Evolutionary conservation across 1,140 invertebrate species (phyloP), one percentile per base, ranked within the genome.

Genomic region (Leptinotarsa texana): DNA sequence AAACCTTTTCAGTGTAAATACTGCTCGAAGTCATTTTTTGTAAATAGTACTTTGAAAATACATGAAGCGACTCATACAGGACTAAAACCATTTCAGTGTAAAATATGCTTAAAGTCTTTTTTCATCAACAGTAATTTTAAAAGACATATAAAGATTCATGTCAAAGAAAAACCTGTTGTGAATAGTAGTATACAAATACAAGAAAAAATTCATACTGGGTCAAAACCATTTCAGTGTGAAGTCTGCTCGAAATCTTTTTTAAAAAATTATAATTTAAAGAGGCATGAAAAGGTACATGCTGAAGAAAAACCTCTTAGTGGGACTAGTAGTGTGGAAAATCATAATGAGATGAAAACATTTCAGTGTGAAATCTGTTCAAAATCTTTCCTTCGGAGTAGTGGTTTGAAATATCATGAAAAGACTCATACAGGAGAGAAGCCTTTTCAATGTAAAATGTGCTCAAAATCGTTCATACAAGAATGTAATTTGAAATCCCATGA

Each of bases 321-420:
- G 2, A 42, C 6, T n/a, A 18, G 11, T 22, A 22, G 11, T 18
- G 1, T n/a, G 8, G 33, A 42, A 42, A 42, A 3, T 42, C 8
- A 42, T 33, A 33, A 33, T 42, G 33, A 42, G 33, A 42, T 42
- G 5, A 66, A 66, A 42, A 42, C 33, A 42, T 62, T 62, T 33
- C n/a, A n/a, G n/a, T 66, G 63, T 33, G 22, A 33, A 22, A 21
- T 66, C 75, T 94, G 92, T 82, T 88, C 89, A 42, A 90, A 92
- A 76, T 86, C 89, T 11, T 93, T 93, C 79, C 91, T 90, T 17
- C 89, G 82, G 84, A 72, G 72, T 5, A 71, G 66, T 17, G 80
- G 68, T 33, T 76, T 91, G 11, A 90, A 89, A 67, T 89, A 91
- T 78, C 63, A 65, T 22, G 63, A 65, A 22, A 65, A 18, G 63